Conservation (phyloP, 2,888 invertebrate genomes). For the Labia minor region DNA sequence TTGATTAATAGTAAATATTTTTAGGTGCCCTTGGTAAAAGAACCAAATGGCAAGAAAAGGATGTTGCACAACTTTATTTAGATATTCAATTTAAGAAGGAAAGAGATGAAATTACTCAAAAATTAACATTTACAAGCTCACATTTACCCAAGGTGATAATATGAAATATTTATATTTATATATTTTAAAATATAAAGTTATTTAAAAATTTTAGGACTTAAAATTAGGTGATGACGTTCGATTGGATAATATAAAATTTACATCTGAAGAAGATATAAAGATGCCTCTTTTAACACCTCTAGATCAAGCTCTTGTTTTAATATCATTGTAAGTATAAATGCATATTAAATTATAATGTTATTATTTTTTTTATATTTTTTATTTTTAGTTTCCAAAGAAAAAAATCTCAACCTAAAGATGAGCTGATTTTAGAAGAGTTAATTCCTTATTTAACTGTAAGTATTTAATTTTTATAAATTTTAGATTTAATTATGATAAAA, state of each 20-base stretch:
- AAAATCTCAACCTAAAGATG: constrained; percentile 67
- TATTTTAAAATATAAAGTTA: no score
- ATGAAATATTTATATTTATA: not conserved
- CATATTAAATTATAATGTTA: constrained; percentile 14
- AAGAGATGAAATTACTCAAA: constrained; percentile 33
- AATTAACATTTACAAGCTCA: not conserved
- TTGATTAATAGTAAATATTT: not conserved
- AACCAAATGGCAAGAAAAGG: constrained; percentile 75
- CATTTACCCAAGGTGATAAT: constrained; percentile 23
- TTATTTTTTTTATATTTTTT: constrained; percentile 18
- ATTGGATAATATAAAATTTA: constrained; percentile 64
- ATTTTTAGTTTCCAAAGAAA: constrained; percentile 31
- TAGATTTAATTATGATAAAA: constrained; percentile 16
- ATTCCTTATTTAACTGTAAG: constrained; percentile 56
- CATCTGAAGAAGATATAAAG: constrained; percentile 44
- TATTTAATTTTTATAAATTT: constrained; percentile 18
- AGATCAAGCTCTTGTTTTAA: constrained; percentile 68
- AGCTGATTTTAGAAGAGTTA: constrained; percentile 69
- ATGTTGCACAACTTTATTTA: constrained; percentile 71
- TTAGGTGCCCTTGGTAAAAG: constrained; percentile 75
- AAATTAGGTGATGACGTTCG: constrained; percentile 77
- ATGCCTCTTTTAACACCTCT: constrained; percentile 49
- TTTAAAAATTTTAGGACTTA: constrained; percentile 50
- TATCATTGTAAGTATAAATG: constrained; percentile 52
- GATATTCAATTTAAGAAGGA: constrained; percentile 45